These are phyloP conservation scores for Dasyornis broadbenti DNA, from an alignment of 2,113 vertebrate genomes.

Conservation along the genomic window DNA sequence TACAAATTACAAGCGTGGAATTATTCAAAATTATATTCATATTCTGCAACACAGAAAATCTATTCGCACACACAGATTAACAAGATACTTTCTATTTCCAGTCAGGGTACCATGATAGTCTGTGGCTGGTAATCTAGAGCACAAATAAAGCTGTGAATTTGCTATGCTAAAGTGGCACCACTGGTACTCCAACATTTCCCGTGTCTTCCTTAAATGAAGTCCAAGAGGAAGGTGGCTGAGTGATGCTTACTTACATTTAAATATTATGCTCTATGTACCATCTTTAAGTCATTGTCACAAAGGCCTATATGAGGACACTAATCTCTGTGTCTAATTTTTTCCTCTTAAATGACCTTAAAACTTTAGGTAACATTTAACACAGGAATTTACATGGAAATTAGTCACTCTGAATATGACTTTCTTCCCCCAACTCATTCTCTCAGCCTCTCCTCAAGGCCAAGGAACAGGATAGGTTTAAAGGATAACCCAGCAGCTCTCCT, in stretches of 20 bases:
- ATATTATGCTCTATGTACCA: background rate
- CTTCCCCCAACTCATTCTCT: background rate
- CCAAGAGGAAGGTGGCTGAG: background rate
- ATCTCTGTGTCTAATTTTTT: background rate
- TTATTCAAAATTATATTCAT: background rate
- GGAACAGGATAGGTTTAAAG: accelerated
- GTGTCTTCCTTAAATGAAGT: background rate
- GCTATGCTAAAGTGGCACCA: background rate
- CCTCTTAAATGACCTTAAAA: background rate
- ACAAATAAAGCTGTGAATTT: background rate
- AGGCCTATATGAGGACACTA: background rate
- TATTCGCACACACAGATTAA: background rate
- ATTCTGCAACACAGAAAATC: background rate
- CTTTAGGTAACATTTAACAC: background rate
- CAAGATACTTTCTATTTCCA: background rate
- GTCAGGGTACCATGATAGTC: background rate
- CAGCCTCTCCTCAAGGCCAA: background rate
- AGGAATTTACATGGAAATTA: background rate
- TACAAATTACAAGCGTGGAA: background rate
- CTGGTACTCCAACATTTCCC: background rate
- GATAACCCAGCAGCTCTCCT: background rate
- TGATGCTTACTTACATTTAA: background rate
- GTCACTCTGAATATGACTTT: background rate
- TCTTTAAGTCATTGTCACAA: background rate
- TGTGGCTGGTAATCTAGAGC: background rate